Evolutionary conservation across 2,113 vertebrate species (phyloP).

Genomic region (Microcebus lehilahytsara): DNA sequence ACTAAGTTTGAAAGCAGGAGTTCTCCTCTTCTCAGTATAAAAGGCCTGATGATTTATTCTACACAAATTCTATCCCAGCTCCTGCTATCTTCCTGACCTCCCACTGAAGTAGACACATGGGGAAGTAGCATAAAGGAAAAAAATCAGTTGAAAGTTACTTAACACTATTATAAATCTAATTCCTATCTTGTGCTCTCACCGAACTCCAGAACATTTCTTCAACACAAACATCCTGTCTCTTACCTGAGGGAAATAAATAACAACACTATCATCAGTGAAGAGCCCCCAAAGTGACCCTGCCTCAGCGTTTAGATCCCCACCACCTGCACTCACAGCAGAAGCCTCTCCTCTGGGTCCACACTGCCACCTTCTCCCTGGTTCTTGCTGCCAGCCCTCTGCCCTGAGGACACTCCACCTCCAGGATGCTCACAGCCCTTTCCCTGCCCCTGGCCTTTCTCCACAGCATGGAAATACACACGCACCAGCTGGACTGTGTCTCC

Average conservation of each 20-base stretch:
- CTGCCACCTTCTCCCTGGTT: too few relatives aligned
- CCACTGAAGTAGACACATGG: neutral
- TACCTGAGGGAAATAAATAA: neutral
- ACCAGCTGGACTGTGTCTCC: neutral
- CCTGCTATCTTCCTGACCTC: neutral
- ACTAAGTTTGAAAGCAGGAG: neutral
- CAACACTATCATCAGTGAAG: neutral
- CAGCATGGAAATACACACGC: neutral
- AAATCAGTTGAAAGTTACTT: neutral
- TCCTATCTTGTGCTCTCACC: neutral
- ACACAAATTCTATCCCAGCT: rapidly evolving
- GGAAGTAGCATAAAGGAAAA: neutral
- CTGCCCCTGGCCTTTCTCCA: rapidly evolving
- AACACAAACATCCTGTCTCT: too few relatives aligned
- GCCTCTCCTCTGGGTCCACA: neutral
- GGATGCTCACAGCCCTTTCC: neutral
- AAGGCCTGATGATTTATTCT: rapidly evolving
- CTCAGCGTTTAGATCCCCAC: neutral
- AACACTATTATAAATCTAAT: too few relatives aligned
- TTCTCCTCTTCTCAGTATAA: rapidly evolving
- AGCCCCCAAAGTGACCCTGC: neutral
- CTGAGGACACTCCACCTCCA: neutral
- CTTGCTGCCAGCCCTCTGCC: neutral
- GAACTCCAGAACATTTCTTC: neutral
- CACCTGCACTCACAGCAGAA: neutral